A percentile compares a stretch with the other conserved stretches of the same genome.
Conservation (phyloP, 2,113 vertebrate species). For the Sturnus vulgaris region DNA sequence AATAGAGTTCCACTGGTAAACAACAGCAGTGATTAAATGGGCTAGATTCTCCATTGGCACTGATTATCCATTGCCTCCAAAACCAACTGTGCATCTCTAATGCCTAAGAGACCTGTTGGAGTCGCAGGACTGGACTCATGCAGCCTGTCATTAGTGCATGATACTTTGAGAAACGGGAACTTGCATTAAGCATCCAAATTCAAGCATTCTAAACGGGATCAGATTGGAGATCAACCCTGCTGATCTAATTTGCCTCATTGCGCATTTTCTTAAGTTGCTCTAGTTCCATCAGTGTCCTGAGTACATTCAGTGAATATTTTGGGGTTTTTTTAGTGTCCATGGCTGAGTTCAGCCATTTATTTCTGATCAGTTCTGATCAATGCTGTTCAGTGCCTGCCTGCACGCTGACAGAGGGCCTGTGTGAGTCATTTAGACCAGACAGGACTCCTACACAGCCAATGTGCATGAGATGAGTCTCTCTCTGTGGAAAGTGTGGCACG, state of each 20-base stretch:
- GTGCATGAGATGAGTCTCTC: background rate
- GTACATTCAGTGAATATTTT: background rate
- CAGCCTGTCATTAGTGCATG: background rate
- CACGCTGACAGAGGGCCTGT: background rate
- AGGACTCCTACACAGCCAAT: background rate
- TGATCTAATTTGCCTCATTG: background rate
- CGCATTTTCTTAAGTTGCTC: background rate
- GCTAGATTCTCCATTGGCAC: background rate
- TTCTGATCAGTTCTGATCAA: background rate
- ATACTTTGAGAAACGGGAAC: background rate
- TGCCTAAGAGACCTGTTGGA: background rate
- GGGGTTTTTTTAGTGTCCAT: rapidly evolving
- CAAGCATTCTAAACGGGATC: background rate
- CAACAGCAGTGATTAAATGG: background rate
- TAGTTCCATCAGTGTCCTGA: background rate
- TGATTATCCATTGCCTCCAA: background rate
- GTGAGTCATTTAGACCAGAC: background rate
- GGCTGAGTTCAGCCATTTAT: background rate
- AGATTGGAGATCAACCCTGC: background rate
- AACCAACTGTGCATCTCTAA: background rate
- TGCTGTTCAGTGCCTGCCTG: background rate
- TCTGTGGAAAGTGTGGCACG: background rate
- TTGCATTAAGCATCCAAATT: background rate
- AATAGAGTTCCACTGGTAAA: background rate
- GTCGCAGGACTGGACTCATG: background rate